phyloP scores from a whole-genome alignment of 2,888 invertebrate genomes.

The Meiosimyza platycephala region DNA sequence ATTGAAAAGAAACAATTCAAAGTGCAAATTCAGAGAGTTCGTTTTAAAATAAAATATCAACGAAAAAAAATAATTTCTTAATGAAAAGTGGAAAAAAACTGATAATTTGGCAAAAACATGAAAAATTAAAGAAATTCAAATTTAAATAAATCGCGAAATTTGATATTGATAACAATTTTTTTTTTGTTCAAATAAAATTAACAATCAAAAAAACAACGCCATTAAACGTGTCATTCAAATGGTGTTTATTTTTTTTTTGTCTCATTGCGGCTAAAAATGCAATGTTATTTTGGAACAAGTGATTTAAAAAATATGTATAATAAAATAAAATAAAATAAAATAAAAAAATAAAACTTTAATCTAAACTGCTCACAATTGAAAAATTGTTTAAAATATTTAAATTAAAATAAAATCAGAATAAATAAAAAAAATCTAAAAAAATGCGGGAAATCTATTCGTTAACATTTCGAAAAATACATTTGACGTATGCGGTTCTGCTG shows the following conservation, averaged over 20 bases:
- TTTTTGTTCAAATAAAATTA: not conserved
- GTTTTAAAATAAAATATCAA: not conserved
- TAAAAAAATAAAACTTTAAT: not conserved
- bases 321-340: not conserved
- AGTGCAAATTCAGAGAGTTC: no score
- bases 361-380: not conserved
- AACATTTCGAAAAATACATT: slow-evolving; percentile 13
- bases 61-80: not conserved
- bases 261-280: no score
- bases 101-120: not conserved
- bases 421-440: not conserved
- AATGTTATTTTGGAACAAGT: no score
- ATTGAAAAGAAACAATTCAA: no score
- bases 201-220: no score
- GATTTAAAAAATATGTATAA: not conserved
- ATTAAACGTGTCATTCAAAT: no score
- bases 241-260: no score
- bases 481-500: not conserved
- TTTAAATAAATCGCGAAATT: not conserved
- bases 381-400: not conserved
- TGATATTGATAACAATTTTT: not conserved
- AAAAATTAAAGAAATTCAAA: not conserved
- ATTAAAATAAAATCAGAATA: not conserved
- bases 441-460: slow-evolving; percentile 11
- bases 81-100: not conserved